Evolutionary conservation across 2,797 vertebrate species (phyloP).

Genomic region (Takifugu ocellatus): DNA sequence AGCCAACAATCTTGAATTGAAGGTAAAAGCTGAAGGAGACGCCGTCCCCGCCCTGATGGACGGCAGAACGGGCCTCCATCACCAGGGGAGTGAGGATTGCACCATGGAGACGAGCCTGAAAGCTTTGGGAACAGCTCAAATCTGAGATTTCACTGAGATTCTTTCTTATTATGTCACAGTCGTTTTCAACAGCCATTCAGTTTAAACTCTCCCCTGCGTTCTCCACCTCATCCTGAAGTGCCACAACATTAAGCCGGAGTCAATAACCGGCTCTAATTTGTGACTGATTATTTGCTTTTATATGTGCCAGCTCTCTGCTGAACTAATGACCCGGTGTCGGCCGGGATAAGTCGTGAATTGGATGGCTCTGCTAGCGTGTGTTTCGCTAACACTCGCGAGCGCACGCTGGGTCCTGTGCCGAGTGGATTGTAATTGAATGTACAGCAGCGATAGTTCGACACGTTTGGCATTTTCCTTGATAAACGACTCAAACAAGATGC

Average conservation of each 20-base stretch:
- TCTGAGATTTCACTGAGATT: no score
- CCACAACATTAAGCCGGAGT: background rate
- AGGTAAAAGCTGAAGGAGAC: no score
- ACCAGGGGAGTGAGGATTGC: background rate
- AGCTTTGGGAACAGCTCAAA: no score
- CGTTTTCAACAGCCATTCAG: no score
- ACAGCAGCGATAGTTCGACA: background rate
- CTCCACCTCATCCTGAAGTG: background rate
- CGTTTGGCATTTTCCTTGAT: conserved; percentile 24
- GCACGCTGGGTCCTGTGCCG: no score
- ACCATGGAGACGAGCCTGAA: no score
- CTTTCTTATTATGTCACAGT: no score
- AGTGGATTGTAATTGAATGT: no score
- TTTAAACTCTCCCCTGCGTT: background rate
- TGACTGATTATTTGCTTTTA: background rate
- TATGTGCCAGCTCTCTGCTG: background rate
- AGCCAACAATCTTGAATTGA: no score
- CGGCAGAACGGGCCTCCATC: background rate
- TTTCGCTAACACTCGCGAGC: no score
- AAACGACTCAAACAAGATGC: conserved; percentile 14
- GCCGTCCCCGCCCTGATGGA: no score
- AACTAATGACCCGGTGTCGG: background rate
- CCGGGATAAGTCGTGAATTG: background rate
- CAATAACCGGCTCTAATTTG: background rate
- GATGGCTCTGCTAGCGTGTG: no score